Base-by-base conservation (phyloP, 1,140 invertebrate species). In the Drosophila pseudoobscura region DNA sequence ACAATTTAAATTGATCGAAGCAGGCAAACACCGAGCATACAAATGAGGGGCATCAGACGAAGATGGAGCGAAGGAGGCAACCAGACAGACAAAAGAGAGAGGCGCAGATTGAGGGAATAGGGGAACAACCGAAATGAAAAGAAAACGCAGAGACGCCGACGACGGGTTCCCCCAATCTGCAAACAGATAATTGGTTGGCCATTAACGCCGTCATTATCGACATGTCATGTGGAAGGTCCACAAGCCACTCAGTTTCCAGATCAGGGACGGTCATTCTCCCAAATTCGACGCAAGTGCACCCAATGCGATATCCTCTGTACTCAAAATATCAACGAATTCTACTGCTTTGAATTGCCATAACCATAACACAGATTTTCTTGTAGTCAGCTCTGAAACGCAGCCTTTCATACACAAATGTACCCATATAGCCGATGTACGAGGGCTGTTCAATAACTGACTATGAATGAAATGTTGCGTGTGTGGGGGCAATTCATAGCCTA, bases 191-290 rank as follows among this genome's bases (percentile, higher is more conserved):
- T 75, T 60, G 53, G 35, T 20, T 17, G 13, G 44, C 54, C 74
- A 77, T 77, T 77, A 77, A 77, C 74, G 59, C 74, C 64, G 51
- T 76, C 65, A 77, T 77, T 77, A 77, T 77, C 75, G 61, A 50
- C 60, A 74, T 50, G 20, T 20, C 20, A 20, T 20, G 20, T 20
- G 49, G 70, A 47, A 17, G 50, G 26, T 22, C 17, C 17, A 7
- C 11, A 6, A 43, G 45, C 17, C 44, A 6, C 4, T 66, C 59
- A 45, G 44, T 22, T 35, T 17, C 8, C 2, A n/a, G 22, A 15
- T 1, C n/a, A 3, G 6, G 20, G 24, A 26, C 57, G 62, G 57
- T 31, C 5, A 13, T 31, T 26, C 22, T 24, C 56, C 22, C 24
- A 26, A 26, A 5, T 5, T 4, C 24, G 5, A 4, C 0, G 24